Evolutionary conservation across 2,113 vertebrate genomes (phyloP).

Genomic region (Pitta sordida): DNA sequence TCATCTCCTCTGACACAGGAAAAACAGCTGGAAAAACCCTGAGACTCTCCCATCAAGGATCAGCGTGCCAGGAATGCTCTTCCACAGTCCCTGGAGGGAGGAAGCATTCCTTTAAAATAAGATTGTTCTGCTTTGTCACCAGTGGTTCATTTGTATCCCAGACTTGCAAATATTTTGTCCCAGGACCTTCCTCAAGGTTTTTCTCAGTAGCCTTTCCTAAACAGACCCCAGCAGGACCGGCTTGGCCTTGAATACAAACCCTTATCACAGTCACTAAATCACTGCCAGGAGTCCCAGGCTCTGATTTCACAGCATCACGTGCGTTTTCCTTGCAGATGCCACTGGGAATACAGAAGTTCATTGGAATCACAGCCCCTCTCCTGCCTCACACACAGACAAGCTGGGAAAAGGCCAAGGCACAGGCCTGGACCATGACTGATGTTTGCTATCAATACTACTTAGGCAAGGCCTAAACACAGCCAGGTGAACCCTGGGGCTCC

Average conservation of each 20-base stretch:
- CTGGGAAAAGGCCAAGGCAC: background rate
- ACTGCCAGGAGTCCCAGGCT: background rate
- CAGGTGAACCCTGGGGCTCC: background rate
- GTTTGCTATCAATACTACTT: background rate
- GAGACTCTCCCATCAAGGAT: background rate
- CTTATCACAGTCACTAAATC: background rate
- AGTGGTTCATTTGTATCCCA: background rate
- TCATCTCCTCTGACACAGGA: background rate
- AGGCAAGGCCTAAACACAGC: background rate
- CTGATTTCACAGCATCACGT: accelerated
- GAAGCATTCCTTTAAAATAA: background rate
- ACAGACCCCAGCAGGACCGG: background rate
- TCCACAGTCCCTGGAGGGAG: accelerated
- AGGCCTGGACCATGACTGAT: background rate
- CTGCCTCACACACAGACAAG: background rate
- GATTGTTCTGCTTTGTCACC: background rate
- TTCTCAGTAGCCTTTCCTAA: background rate
- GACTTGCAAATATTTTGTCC: background rate
- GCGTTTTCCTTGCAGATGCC: background rate
- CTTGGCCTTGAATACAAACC: background rate
- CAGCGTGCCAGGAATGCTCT: accelerated
- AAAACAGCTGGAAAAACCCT: background rate
- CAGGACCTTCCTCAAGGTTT: background rate
- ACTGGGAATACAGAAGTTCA: background rate
- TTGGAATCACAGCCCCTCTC: background rate